phyloP scores from a whole-genome alignment of 2,888 invertebrate species.

The Eupithecia inturbata region DNA sequence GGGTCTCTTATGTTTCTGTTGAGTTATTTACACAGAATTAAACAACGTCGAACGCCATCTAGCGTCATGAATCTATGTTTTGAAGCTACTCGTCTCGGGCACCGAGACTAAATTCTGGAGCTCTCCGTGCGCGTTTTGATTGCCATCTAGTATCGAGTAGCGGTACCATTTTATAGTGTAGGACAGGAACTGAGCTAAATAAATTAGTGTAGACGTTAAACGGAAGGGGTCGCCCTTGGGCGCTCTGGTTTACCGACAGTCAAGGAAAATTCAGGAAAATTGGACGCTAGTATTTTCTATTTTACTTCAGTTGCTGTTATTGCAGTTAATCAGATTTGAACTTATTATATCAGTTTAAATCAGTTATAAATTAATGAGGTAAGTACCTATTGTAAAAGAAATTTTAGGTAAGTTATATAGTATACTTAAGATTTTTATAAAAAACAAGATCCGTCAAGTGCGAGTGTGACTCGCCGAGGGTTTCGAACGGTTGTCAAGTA shows the following conservation, averaged over 20 bases:
- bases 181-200: background rate
- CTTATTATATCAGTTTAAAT: background rate
- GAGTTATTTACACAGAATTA: background rate
- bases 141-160: conserved; percentile 65
- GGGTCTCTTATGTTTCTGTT: too few species aligned
- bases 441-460: too few species aligned
- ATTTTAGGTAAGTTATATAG: too few species aligned
- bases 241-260: conserved; percentile 39
- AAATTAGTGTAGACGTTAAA: conserved; percentile 21
- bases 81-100: background rate
- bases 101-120: background rate
- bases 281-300: background rate
- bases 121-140: background rate
- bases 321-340: background rate
- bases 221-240: conserved; percentile 29
- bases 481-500: too few species aligned
- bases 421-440: too few species aligned
- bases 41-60: conserved; percentile 29
- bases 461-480: too few species aligned
- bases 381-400: background rate
- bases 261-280: background rate
- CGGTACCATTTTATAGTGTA: conserved; percentile 12
- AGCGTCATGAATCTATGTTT: conserved; percentile 2
- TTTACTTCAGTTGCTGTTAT: background rate
- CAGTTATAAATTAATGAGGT: background rate